A percentile compares a stretch with the other conserved stretches of the same genome.
Conservation (phyloP, 2,888 invertebrate species). For the Laspeyria flexula region DNA sequence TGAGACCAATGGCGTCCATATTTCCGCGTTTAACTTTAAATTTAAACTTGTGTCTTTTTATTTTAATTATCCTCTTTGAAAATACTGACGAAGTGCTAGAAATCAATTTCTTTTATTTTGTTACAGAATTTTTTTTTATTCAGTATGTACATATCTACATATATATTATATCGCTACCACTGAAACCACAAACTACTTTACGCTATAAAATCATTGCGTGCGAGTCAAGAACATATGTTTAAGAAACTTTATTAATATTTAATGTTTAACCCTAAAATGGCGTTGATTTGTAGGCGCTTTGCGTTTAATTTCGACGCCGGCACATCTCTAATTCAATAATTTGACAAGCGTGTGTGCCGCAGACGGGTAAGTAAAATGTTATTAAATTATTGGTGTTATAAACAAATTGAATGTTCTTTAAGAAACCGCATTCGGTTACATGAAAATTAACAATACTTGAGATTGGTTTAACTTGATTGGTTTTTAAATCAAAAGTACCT, state of each 20-base stretch:
- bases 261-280: conserved; percentile 66
- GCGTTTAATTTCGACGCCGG: conserved; percentile 72
- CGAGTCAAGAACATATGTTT: conserved; percentile 81
- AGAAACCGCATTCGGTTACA: background rate
- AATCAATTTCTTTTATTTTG: too few species aligned
- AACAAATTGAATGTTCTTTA: conserved; percentile 6
- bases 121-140: too few species aligned
- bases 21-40: too few species aligned
- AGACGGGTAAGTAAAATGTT: conserved; percentile 35
- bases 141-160: background rate
- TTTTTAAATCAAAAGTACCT: too few species aligned
- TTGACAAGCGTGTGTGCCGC: conserved; percentile 60
- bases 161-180: conserved; percentile 29
- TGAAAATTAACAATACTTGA: too few species aligned
- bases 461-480: too few species aligned
- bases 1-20: too few species aligned
- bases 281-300: conserved; percentile 77
- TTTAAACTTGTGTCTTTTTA: too few species aligned
- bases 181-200: conserved; percentile 21
- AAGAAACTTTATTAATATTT: conserved; percentile 84
- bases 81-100: too few species aligned
- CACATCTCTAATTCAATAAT: conserved; percentile 76
- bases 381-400: conserved; percentile 25
- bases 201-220: conserved; percentile 48
- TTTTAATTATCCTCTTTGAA: too few species aligned